A percentile compares a stretch with the other conserved stretches of the same genome.
Evolutionary conservation across 2,888 invertebrate species (phyloP).

Genomic region (Anoncus sp.): DNA sequence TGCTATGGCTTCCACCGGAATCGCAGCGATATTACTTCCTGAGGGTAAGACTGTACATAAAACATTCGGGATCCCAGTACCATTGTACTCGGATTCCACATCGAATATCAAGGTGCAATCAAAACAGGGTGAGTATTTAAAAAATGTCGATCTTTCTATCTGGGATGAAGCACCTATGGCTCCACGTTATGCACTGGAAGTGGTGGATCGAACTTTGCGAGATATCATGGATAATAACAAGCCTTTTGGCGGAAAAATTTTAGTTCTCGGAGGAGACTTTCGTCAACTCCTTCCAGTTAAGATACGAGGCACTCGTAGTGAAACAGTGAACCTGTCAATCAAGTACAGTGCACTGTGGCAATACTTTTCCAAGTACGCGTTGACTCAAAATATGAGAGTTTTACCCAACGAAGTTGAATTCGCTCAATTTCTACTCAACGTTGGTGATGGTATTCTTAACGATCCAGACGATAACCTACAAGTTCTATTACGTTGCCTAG

Average conservation of each 20-base stretch:
- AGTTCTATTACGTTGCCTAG: slow-evolving; percentile 55
- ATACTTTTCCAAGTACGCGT: slow-evolving; percentile 59
- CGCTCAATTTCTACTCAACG: slow-evolving; percentile 59
- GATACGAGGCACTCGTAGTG: slow-evolving; percentile 25
- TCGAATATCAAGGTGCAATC: slow-evolving; percentile 42
- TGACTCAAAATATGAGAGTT: slow-evolving; percentile 66
- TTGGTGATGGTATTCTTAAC: slow-evolving; percentile 62
- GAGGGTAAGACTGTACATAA: slow-evolving; percentile 15
- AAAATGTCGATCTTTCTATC: slow-evolving; percentile 61
- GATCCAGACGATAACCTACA: slow-evolving; percentile 52
- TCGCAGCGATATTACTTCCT: not conserved
- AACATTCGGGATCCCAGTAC: slow-evolving; percentile 40
- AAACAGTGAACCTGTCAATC: slow-evolving; percentile 65
- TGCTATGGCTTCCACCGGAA: not conserved
- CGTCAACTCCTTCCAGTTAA: slow-evolving; percentile 14
- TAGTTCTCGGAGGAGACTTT: slow-evolving; percentile 61
- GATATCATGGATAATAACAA: slow-evolving; percentile 66
- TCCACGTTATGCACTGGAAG: slow-evolving; percentile 64
- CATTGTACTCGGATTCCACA: slow-evolving; percentile 44
- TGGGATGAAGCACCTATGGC: slow-evolving; percentile 38
- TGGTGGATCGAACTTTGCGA: slow-evolving; percentile 62
- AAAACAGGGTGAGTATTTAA: slow-evolving; percentile 45
- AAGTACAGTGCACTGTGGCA: slow-evolving; percentile 65
- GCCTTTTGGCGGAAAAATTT: slow-evolving; percentile 67
- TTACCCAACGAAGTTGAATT: slow-evolving; percentile 62